Evolutionary conservation across 1,140 invertebrate species (phyloP).

Genomic region (Microplitis mediator): DNA sequence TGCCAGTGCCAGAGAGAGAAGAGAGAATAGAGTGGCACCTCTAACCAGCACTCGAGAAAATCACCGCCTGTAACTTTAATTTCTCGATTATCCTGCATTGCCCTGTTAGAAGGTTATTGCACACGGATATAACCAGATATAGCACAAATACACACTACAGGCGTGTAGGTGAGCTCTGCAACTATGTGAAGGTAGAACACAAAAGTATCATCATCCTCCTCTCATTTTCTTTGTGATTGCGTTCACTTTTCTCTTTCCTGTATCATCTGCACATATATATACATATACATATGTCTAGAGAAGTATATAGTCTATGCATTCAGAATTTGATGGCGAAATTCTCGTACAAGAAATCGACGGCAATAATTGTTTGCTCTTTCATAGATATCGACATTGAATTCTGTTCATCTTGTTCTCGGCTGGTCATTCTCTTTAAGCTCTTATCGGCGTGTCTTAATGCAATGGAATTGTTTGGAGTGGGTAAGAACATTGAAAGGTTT

Average conservation of each 20-base stretch:
- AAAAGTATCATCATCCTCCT: background rate
- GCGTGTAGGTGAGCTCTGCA: background rate
- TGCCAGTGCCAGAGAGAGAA: background rate
- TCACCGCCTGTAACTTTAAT: constrained; percentile 57
- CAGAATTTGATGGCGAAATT: background rate
- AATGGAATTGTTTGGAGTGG: constrained; percentile 45
- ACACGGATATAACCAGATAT: background rate
- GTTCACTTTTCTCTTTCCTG: background rate
- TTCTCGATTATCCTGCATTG: constrained; percentile 58
- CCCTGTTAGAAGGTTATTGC: constrained; percentile 28
- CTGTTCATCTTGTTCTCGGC: background rate
- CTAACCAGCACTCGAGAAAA: constrained; percentile 45
- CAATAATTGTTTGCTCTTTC: background rate
- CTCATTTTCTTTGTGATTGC: background rate
- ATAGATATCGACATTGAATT: background rate
- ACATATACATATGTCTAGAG: too few relatives aligned
- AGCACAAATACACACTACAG: background rate
- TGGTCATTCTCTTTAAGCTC: background rate
- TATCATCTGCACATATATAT: too few relatives aligned
- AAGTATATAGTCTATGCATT: background rate
- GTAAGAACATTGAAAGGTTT: background rate
- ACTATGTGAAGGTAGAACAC: background rate
- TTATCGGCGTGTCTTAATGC: background rate
- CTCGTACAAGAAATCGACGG: background rate
- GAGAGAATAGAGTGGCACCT: background rate